Evolutionary conservation across 2,113 vertebrate genomes (phyloP), one percentile per base, ranked within the genome.

Genomic region (Tapirus terrestris): DNA sequence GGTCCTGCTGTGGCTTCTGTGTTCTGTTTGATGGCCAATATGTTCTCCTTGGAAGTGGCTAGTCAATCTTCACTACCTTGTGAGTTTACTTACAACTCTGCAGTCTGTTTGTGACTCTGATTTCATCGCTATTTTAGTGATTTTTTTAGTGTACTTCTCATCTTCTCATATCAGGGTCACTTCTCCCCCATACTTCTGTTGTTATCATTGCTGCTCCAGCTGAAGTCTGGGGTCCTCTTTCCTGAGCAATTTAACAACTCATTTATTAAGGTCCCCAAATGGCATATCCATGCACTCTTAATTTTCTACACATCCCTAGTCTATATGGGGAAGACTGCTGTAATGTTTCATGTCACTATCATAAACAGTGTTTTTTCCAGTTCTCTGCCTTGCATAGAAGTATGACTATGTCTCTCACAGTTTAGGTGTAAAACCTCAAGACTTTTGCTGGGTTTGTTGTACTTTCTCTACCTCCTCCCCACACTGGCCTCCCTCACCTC

Each of bases 21-120:
- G 51, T 60, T 81, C 43, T n/a, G 21, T 18, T 39, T 75, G 16
- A 68, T 29, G 67, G 23, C 16, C 36, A 9, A 0, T 56, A 6
- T 36, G 58, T 65, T 83, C 29, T 87, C 39, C 86, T 97, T 96
- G 97, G 87, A 98, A 82, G 73, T 95, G 73, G 48, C n/a, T 67
- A 43, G 29, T 20, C 33, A 17, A 1, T 68, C 43, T 33, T 51
- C 5, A 31, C 27, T 23, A 33, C 20, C 33, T 3, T 68, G 53
- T 29, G 73, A 25, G 39, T 45, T 31, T 81, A 23, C 29, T 82
- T 33, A 18, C 23, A 31, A 27, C 6, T 72, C 60, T 33, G 5
- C 0, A 23, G 6, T 43, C 53, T 82, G 10, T 60, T 45, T 8
- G 2, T 2, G 21, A 29, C 29, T 89, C 23, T 73, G 75, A 63